A percentile compares a stretch with the other conserved stretches of the same genome.
These are phyloP conservation scores for Malacoctenus gilli DNA, from an alignment of 2,797 vertebrate genomes.

Conservation along the genomic window DNA sequence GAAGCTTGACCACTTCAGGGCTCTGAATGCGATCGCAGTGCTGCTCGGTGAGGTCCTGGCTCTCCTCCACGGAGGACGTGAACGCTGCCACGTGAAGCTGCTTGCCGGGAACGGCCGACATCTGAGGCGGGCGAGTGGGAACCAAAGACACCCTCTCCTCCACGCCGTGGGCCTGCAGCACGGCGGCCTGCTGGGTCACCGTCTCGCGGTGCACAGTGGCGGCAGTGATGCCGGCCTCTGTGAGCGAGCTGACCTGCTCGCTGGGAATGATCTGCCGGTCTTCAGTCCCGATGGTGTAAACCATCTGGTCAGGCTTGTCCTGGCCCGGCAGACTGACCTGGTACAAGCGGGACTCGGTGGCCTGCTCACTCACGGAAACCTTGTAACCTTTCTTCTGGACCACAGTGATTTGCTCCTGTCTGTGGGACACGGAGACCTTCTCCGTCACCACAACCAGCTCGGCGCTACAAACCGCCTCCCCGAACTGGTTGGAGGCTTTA, in stretches of 20 bases:
- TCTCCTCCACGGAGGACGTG: slow-evolving; percentile 81
- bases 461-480: slow-evolving; percentile 83
- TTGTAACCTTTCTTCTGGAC: slow-evolving; percentile 82
- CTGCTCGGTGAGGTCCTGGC: slow-evolving; percentile 81
- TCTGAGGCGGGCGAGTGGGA: slow-evolving; percentile 62
- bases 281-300: slow-evolving; percentile 86
- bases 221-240: slow-evolving; percentile 76
- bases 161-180: slow-evolving; percentile 77
- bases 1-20: slow-evolving; percentile 74
- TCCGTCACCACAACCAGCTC: slow-evolving; percentile 85
- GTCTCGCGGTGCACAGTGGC: slow-evolving; percentile 79
- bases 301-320: slow-evolving; percentile 76
- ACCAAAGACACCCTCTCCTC: slow-evolving; percentile 77
- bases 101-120: slow-evolving; percentile 70
- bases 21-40: slow-evolving; percentile 82
- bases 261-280: slow-evolving; percentile 80
- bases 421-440: slow-evolving; percentile 60
- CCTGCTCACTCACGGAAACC: slow-evolving; percentile 78
- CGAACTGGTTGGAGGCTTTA: slow-evolving; percentile 83
- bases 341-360: slow-evolving; percentile 84
- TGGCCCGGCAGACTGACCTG: slow-evolving; percentile 85
- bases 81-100: slow-evolving; percentile 80
- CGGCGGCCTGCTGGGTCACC: slow-evolving; percentile 81
- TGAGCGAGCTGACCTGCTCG: slow-evolving; percentile 78
- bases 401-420: slow-evolving; percentile 63